A percentile compares a stretch with the other conserved stretches of the same genome.
phyloP scores from a whole-genome alignment of 1,140 invertebrate species.

The Phocides pigmalion region DNA sequence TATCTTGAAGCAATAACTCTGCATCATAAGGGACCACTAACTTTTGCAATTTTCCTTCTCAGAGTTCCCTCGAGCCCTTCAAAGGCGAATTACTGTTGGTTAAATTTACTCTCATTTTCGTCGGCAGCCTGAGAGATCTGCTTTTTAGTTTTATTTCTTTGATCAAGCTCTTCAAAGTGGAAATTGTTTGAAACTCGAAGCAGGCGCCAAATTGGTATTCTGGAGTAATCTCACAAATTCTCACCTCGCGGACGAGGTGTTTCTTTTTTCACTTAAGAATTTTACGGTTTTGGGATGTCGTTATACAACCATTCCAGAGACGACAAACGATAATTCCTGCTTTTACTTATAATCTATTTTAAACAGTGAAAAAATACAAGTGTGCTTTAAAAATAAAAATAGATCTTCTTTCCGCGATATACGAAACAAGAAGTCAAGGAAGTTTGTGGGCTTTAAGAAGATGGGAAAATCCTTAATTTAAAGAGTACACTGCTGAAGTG shows the following conservation, averaged over 20 bases:
- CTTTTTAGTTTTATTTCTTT: constrained; percentile 81
- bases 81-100: constrained; percentile 78
- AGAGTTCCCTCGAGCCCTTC: constrained; percentile 63
- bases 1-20: constrained; percentile 45
- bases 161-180: constrained; percentile 72
- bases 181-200: constrained; percentile 74
- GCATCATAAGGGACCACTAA: constrained; percentile 75
- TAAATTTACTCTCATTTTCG: constrained; percentile 79
- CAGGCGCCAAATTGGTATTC: constrained; percentile 71
- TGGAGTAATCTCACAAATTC: constrained; percentile 71
- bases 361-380: no score
- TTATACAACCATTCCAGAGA: neutral
- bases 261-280: constrained; percentile 32
- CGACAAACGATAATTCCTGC: neutral
- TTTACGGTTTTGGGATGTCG: neutral
- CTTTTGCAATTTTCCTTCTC: constrained; percentile 78
- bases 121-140: constrained; percentile 51
- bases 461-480: neutral
- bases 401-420: neutral
- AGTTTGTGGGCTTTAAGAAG: neutral
- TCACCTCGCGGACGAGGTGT: constrained; percentile 52
- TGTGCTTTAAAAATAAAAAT: no score
- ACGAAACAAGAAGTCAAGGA: neutral
- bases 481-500: neutral
- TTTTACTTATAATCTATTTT: neutral